A percentile compares a stretch with the other conserved stretches of the same genome.
These are phyloP conservation scores for Ptychoptera contaminata DNA, from an alignment of 2,888 invertebrate genomes.

Conservation along the genomic window DNA sequence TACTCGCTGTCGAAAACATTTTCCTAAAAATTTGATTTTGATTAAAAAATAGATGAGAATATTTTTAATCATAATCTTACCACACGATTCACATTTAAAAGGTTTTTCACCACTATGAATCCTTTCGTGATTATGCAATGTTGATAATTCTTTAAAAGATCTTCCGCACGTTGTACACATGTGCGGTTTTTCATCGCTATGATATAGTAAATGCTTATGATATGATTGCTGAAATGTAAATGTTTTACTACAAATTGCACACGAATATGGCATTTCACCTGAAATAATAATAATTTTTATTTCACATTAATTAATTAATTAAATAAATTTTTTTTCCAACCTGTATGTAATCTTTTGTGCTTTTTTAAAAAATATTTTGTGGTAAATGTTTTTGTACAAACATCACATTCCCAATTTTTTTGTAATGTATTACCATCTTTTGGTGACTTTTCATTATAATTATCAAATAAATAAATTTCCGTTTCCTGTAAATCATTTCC, in stretches of 20 bases:
- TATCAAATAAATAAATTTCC: neutral
- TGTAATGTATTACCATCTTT: slow-evolving; percentile 36
- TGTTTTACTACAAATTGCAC: slow-evolving; percentile 64
- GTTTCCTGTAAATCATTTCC: neutral
- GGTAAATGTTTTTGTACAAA: slow-evolving; percentile 70
- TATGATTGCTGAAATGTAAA: slow-evolving; percentile 85
- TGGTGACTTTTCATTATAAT: neutral
- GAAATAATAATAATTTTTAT: slow-evolving; percentile 13
- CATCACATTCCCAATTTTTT: slow-evolving; percentile 76
- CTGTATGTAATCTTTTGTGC: slow-evolving; percentile 73
- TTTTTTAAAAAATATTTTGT: slow-evolving; percentile 82
- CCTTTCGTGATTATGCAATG: slow-evolving; percentile 71
- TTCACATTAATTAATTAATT: slow-evolving; percentile 16
- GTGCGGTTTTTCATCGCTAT: slow-evolving; percentile 71
- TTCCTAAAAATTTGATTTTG: slow-evolving; percentile 57
- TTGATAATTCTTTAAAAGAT: slow-evolving; percentile 73
- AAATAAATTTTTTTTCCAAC: slow-evolving; percentile 36
- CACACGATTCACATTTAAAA: slow-evolving; percentile 75
- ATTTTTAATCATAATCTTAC: slow-evolving; percentile 33
- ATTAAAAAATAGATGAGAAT: neutral
- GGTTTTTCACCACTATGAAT: slow-evolving; percentile 68
- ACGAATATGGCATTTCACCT: slow-evolving; percentile 80
- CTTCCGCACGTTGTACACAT: slow-evolving; percentile 61
- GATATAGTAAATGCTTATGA: slow-evolving; percentile 75
- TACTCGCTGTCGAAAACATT: slow-evolving; percentile 72